These are phyloP conservation scores for Eubucco bourcierii DNA, from an alignment of 2,113 vertebrate species.

Conservation along the genomic window DNA sequence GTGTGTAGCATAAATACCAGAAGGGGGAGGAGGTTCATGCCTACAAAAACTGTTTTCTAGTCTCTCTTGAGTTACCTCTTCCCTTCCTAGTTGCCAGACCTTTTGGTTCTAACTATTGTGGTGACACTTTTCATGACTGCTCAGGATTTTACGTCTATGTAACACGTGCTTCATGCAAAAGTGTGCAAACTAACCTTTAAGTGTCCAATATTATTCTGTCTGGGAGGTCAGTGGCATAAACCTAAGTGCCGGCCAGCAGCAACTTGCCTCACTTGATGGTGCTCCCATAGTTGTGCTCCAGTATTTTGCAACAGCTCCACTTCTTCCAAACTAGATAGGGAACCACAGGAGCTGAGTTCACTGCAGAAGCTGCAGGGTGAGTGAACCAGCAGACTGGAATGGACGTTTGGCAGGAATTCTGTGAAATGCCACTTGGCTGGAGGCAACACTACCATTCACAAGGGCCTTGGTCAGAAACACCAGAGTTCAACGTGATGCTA, in stretches of 20 bases:
- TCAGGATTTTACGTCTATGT: not conserved
- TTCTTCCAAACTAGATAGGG: not conserved
- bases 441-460: not conserved
- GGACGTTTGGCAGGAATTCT: not conserved
- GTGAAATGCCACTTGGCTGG: not conserved
- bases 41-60: slow-evolving; percentile 9
- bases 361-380: not conserved
- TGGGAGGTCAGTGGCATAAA: not conserved
- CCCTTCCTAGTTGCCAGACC: not conserved
- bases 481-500: not conserved
- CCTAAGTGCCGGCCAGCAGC: not conserved
- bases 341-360: not conserved
- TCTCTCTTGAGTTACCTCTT: not conserved
- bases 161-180: not conserved
- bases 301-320: not conserved
- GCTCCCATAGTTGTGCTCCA: not conserved
- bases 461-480: not conserved
- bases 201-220: rapidly evolving
- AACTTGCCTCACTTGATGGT: not conserved
- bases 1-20: slow-evolving; percentile 32
- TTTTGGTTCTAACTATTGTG: not conserved
- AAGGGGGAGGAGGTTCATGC: not conserved
- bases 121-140: not conserved
- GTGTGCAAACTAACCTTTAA: rapidly evolving
- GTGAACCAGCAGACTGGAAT: not conserved